phyloP scores from a whole-genome alignment of 2,797 vertebrate genomes.

The Gorsachius magnificus region DNA sequence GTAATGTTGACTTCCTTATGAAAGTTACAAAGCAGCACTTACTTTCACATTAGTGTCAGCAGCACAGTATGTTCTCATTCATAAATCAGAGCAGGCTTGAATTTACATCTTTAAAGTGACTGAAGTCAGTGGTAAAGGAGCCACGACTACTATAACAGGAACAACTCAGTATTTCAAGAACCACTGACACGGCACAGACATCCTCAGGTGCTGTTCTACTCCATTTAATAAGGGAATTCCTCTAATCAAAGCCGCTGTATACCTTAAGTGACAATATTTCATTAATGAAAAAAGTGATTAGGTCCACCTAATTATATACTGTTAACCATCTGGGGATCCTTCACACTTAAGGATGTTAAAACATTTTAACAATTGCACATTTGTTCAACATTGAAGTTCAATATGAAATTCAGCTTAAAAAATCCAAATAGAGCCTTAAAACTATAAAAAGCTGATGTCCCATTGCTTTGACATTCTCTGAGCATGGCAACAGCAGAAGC shows the following conservation, averaged over 20 bases:
- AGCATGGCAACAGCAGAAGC: neutral
- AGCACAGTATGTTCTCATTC: neutral
- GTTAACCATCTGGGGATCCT: neutral
- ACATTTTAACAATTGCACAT: neutral
- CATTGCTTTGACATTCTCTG: neutral
- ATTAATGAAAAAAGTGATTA: neutral
- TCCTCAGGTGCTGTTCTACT: neutral
- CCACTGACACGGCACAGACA: neutral
- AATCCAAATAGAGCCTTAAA: neutral
- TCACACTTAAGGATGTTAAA: neutral
- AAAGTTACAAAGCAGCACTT: neutral
- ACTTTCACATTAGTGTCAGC: neutral
- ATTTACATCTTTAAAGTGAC: neutral
- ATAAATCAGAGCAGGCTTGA: neutral
- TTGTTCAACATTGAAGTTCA: neutral
- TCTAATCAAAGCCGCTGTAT: neutral
- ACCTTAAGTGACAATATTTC: neutral
- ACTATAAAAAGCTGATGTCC: neutral
- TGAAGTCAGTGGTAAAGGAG: neutral
- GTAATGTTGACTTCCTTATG: neutral
- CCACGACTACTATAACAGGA: neutral
- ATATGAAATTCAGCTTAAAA: neutral
- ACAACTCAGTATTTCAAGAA: neutral
- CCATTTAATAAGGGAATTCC: neutral
- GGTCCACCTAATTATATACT: neutral